phyloP scores from a whole-genome alignment of 2,113 vertebrate species.

The Sminthopsis crassicaudata region DNA sequence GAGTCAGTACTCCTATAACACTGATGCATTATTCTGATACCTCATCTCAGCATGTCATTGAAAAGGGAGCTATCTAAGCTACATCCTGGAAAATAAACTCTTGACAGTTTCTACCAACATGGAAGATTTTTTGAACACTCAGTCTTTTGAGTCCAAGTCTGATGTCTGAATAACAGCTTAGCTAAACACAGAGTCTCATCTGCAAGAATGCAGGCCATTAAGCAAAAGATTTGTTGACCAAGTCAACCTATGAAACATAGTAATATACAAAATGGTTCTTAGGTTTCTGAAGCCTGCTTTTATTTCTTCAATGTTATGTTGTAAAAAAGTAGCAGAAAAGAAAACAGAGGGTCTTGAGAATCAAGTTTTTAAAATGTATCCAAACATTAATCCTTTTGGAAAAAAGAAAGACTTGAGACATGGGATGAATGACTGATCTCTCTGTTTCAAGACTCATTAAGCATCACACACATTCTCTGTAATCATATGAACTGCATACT shows the following conservation, averaged over 20 bases:
- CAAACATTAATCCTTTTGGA: not conserved
- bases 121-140: not conserved
- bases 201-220: not conserved
- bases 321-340: not conserved
- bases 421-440: not conserved
- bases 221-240: not conserved
- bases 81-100: not conserved
- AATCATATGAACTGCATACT: not conserved
- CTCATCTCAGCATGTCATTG: not conserved
- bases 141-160: not conserved
- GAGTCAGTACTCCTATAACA: not conserved
- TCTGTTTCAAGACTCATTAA: slow-evolving; percentile 7
- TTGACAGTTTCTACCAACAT: not conserved
- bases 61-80: not conserved
- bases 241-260: not conserved
- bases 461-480: not conserved
- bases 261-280: not conserved
- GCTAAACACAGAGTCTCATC: not conserved
- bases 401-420: not conserved
- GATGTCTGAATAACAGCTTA: not conserved
- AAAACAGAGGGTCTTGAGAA: not conserved
- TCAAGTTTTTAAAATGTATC: not conserved
- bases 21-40: not conserved
- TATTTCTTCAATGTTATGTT: not conserved
- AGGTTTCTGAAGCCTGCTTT: not conserved